These are phyloP conservation scores for Diglossa cyanea DNA, from an alignment of 2,797 vertebrate species.

Conservation along the genomic window DNA sequence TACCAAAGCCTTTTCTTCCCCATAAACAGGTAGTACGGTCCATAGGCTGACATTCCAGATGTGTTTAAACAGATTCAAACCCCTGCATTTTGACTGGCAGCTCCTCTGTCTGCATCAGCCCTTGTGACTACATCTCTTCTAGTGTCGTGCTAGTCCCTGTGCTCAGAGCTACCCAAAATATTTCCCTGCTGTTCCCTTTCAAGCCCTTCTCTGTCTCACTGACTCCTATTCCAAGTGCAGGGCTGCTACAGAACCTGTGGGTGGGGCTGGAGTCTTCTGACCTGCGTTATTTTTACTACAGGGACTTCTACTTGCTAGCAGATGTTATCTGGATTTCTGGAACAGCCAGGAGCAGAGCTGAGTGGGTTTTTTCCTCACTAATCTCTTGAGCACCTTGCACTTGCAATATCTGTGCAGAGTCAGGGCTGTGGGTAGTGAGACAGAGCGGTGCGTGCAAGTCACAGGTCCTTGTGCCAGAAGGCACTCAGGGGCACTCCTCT, in stretches of 20 bases:
- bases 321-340: not conserved
- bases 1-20: not conserved
- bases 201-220: not conserved
- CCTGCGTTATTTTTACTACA: not conserved
- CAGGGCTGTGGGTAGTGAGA: not conserved
- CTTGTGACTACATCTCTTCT: not conserved
- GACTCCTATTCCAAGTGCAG: not conserved
- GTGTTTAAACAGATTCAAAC: not conserved
- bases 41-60: not conserved
- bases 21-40: not conserved
- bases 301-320: not conserved
- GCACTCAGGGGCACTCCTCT: not conserved
- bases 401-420: not conserved
- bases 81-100: not conserved
- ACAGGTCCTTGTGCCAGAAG: not conserved
- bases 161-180: not conserved
- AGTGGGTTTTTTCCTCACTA: not conserved
- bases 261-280: not conserved
- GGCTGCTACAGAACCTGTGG: not conserved
- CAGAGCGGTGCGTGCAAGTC: not conserved
- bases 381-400: not conserved
- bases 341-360: not conserved
- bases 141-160: not conserved
- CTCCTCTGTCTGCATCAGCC: not conserved
- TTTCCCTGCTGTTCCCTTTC: not conserved